A percentile compares a stretch with the other conserved stretches of the same genome.
Evolutionary conservation across 2,113 vertebrate genomes (phyloP).

Genomic region (Acrocephalus arundinaceus): DNA sequence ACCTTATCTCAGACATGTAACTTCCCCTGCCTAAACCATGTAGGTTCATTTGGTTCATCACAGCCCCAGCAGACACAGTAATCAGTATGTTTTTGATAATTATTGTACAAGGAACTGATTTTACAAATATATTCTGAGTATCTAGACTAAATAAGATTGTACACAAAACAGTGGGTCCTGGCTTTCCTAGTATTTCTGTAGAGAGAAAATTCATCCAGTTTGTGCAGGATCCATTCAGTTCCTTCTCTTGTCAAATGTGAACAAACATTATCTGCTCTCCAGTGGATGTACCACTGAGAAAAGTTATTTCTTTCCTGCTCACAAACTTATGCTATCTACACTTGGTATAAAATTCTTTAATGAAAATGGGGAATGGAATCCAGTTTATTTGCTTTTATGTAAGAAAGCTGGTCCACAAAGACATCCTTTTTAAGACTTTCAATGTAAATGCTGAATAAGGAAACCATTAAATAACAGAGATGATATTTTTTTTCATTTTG

Average conservation of each 20-base stretch:
- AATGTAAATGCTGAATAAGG: neutral
- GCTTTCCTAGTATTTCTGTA: neutral
- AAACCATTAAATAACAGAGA: neutral
- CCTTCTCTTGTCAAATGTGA: neutral
- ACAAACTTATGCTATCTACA: neutral
- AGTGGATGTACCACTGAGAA: neutral
- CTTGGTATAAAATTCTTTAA: neutral
- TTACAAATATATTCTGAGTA: neutral
- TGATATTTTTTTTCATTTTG: neutral
- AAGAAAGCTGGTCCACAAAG: neutral
- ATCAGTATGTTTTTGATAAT: neutral
- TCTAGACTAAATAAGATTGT: neutral
- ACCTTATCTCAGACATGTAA: neutral
- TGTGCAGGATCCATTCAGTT: neutral
- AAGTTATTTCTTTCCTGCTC: neutral
- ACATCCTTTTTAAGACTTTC: neutral
- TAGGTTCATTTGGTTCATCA: neutral
- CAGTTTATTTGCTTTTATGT: neutral
- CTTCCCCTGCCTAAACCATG: fast-evolving
- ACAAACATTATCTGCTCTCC: neutral
- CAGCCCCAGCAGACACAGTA: neutral
- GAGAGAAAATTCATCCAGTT: neutral
- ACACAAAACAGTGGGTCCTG: neutral
- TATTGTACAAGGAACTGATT: neutral
- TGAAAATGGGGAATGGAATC: neutral